Conservation (phyloP, 2,113 vertebrate genomes). For the Scortum barcoo region DNA sequence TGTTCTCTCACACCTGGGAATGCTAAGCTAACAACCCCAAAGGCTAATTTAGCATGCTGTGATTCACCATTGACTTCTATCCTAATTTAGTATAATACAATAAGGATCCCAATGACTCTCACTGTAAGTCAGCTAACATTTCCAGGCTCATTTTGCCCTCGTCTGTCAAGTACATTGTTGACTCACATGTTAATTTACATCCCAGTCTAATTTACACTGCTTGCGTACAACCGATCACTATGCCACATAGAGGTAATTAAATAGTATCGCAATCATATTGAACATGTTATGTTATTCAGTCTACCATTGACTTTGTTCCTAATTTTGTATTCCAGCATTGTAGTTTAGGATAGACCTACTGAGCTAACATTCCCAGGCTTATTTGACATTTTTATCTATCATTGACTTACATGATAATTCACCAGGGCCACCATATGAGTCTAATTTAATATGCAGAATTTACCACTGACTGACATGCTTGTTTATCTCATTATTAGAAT, state of each 20-base stretch:
- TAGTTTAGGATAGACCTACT: neutral
- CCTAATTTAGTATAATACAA: neutral
- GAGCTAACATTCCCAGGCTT: neutral
- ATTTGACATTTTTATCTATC: neutral
- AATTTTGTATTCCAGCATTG: no score
- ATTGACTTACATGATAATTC: slow-evolving; percentile 19
- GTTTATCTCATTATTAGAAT: neutral
- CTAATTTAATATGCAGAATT: neutral
- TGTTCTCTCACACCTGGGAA: neutral
- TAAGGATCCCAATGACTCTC: neutral
- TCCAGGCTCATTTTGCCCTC: neutral
- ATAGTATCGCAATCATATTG: neutral
- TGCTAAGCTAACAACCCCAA: slow-evolving; percentile 3
- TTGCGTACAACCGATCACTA: neutral
- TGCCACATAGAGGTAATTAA: no score
- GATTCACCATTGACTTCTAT: neutral
- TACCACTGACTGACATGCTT: neutral
- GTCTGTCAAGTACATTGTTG: neutral
- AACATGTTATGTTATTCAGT: neutral
- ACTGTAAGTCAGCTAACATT: neutral
- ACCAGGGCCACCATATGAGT: neutral
- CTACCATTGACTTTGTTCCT: neutral
- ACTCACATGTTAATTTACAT: neutral
- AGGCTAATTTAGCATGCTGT: neutral
- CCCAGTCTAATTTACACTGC: neutral